Evolutionary conservation across 1,140 invertebrate genomes (phyloP), one percentile per base, ranked within the genome.

Genomic region (Zophobas morio): DNA sequence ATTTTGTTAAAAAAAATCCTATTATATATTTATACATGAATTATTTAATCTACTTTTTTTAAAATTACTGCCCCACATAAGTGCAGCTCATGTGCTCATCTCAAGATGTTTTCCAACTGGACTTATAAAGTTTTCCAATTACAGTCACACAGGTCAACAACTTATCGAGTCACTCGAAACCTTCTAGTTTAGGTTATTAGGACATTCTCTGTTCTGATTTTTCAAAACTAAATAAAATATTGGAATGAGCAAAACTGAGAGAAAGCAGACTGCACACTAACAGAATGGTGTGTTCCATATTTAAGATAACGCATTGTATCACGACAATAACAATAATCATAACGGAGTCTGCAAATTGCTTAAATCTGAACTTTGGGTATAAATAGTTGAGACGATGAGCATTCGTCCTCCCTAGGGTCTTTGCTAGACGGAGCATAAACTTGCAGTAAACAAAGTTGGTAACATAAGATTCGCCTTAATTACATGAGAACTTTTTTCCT

Each of bases 261-360:
- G 33, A 60, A 8, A 36, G 56, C 1, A 33, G 54, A 37, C 4
- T 20, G n/a, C 36, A 39, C 20, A 46, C 42, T 3, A 46, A 46
- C 42, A 46, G 36, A 60, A 60, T 20, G 56, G 37, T 37, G 8
- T 37, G 56, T 46, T 46, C 33, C 56, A 60, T 60, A 60, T 60
- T 60, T 35, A 33, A 37, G 35, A 60, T 60, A 60, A 60, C 2
- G 6, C 56, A 60, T 8, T 60, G 3, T 46, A 46, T 8, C 3
- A 46, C 20, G 54, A 34, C 6, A 57, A 57, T 57, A 57, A 57
- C 54, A 57, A 60, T 60, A 60, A 57, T 57, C 34, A 60, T 60
- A 60, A 60, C 56, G 37, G 34, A 60, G 20, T 8, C 42, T 46
- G 42, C 6, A 20, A 53, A 53, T 53, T 53, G 56, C 56, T 60